phyloP scores from a whole-genome alignment of 35 echinoderm and acorn worm genomes.

The Nesometra sesokonis region DNA sequence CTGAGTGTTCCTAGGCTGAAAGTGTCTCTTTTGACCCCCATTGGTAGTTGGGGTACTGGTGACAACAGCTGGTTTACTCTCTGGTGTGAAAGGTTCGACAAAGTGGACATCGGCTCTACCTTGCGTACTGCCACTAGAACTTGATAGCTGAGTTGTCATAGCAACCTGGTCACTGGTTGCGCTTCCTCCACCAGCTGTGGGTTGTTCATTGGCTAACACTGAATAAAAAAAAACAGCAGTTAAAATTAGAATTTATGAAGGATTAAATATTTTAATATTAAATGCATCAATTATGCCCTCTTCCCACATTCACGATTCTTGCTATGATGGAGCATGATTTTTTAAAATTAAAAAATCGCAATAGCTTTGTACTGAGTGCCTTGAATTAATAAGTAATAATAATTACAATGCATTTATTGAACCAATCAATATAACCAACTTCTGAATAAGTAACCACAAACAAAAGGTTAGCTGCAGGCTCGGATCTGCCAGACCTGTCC shows the following conservation, averaged over 20 bases:
- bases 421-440: no score
- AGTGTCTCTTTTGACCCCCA: not conserved
- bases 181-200: not conserved
- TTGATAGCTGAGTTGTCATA: not conserved
- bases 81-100: not conserved
- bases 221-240: not conserved
- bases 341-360: no score
- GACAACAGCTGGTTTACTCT: not conserved
- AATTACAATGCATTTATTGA: no score
- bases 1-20: not conserved
- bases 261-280: not conserved
- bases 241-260: not conserved
- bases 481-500: no score
- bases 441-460: no score
- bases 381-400: no score
- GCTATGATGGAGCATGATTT: no score
- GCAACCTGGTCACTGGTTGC: not conserved
- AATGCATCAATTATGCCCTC: no score
- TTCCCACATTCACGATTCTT: no score
- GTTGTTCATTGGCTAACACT: not conserved
- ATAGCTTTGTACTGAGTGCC: no score
- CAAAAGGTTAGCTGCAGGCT: no score
- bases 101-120: not conserved
- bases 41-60: not conserved
- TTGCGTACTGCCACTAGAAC: not conserved